Conservation (phyloP, 1,140 invertebrate genomes). For the Spodoptera frugiperda region DNA sequence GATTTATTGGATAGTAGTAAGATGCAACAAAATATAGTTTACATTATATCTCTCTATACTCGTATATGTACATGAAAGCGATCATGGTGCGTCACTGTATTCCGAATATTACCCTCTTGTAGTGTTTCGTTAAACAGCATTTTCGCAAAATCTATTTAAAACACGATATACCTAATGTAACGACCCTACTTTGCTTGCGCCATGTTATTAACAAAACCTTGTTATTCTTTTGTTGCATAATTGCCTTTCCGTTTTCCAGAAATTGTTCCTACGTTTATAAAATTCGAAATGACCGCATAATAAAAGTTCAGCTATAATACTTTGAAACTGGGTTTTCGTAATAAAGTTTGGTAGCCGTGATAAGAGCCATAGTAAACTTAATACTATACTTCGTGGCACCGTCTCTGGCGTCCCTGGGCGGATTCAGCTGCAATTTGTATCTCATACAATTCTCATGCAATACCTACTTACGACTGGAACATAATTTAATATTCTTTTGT, state of each 20-base stretch:
- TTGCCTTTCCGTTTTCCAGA: slow-evolving; percentile 28
- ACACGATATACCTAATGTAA: background rate
- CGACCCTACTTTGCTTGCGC: background rate
- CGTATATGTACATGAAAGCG: too few species aligned
- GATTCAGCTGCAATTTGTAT: slow-evolving; percentile 37
- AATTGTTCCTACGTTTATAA: slow-evolving; percentile 18
- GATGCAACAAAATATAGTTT: too few species aligned
- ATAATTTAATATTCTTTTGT: slow-evolving; percentile 33
- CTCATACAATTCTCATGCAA: slow-evolving; percentile 20
- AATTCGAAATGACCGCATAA: slow-evolving; percentile 38
- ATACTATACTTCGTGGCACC: slow-evolving; percentile 33
- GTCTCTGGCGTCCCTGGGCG: slow-evolving; percentile 1
- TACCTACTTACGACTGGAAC: slow-evolving; percentile 1
- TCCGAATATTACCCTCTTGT: too few species aligned
- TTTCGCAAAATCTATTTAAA: too few species aligned
- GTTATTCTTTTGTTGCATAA: slow-evolving; percentile 41
- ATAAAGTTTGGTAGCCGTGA: slow-evolving; percentile 42
- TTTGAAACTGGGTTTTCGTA: slow-evolving; percentile 44
- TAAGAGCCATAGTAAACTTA: slow-evolving; percentile 41
- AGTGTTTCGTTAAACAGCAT: too few species aligned
- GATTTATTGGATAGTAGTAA: too few species aligned
- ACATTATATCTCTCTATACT: too few species aligned
- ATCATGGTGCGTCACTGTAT: too few species aligned
- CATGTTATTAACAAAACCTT: slow-evolving; percentile 2
- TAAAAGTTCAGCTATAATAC: slow-evolving; percentile 47